Evolutionary conservation across 2,888 invertebrate genomes (phyloP), one percentile per base, ranked within the genome.

Genomic region (Watsonalla binaria): DNA sequence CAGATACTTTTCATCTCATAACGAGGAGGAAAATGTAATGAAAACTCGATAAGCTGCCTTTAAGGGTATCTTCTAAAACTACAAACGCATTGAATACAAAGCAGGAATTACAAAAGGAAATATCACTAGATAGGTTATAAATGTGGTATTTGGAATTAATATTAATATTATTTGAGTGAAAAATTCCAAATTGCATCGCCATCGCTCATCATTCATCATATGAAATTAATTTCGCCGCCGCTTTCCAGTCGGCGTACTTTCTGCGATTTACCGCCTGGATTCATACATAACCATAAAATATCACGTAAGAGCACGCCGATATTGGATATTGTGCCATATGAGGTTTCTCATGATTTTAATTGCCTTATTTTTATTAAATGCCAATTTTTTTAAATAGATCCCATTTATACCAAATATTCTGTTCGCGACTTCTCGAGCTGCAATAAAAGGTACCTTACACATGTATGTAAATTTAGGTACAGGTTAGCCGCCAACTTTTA

Each of bases 121-220:
- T 49, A 13, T 49, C 58, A 60, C 58, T 52, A 66, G 63, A 65
- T 65, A 62, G 56, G 65, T 58, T 56, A 65, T 64, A 70, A n/a
- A n/a, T 69, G 66, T 61, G 5, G 60, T 61, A 61, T 57, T 63
- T 48, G 47, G 37, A 49, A 37, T 37, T 74, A 66, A 72, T 72
- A 70, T 74, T 66, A 60, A 68, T 68, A 67, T 70, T 72, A 65
- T 69, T 73, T 64, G 70, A 70, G 66, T 78, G 73, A 70, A 84
- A 68, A 83, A 81, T 75, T 80, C 79, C 69, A 84, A 86, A 88
- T 85, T 83, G 83, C 83, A 82, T 72, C 78, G 78, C 80, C 84
- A 89, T 85, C 86, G 74, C 76, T 86, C 88, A 87, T 86, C 86
- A 84, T 90, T 86, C 88, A 90, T 90, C 89, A 90, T 82, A 63